phyloP scores from a whole-genome alignment of 2,113 vertebrate species.

The Macrotus californicus region DNA sequence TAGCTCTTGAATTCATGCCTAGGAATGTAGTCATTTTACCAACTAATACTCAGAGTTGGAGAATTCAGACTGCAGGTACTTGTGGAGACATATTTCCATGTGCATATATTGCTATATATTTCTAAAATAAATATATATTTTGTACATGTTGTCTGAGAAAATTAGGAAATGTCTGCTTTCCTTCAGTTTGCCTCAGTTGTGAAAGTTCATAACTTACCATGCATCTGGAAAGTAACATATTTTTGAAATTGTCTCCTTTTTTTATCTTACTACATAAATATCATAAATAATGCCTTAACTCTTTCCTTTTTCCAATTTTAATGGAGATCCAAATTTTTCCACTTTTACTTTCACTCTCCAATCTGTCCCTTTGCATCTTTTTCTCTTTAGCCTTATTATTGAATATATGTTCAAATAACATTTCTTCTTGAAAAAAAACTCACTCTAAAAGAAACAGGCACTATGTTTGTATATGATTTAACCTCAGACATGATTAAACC shows the following conservation, averaged over 20 bases:
- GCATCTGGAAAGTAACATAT: neutral
- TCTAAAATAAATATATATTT: neutral
- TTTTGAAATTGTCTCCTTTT: neutral
- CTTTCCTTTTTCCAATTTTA: neutral
- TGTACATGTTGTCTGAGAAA: neutral
- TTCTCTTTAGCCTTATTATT: neutral
- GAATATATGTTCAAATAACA: neutral
- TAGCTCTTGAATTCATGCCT: neutral
- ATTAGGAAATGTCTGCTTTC: neutral
- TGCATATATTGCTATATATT: neutral
- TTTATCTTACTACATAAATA: neutral
- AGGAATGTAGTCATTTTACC: neutral
- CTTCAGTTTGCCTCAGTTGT: neutral
- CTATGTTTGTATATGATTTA: neutral
- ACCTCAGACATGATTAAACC: neutral
- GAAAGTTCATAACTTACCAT: neutral
- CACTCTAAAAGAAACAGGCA: neutral
- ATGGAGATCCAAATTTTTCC: neutral
- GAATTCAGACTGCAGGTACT: neutral
- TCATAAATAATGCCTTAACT: neutral
- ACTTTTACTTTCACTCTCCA: neutral
- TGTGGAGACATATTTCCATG: neutral
- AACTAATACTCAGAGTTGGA: neutral
- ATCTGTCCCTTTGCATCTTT: neutral
- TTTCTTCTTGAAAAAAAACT: neutral